Evolutionary conservation across 2,888 invertebrate genomes (phyloP), one percentile per base, ranked within the genome.

Genomic region (Acleris literana): DNA sequence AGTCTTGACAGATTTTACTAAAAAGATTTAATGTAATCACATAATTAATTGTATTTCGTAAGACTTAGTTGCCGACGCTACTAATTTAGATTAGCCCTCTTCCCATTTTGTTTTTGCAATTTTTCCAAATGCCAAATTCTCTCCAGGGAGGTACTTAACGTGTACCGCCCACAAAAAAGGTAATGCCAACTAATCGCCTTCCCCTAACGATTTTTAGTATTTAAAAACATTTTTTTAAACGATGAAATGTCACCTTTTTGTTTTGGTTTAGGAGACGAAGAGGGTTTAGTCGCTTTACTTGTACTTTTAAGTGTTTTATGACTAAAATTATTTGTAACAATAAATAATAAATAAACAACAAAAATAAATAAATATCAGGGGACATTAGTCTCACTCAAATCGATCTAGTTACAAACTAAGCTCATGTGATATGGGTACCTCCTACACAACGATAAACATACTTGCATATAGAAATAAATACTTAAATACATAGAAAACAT

Each of bases 21-120:
- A n/a, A n/a, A n/a, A n/a, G n/a, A n/a, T 25, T 25, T 6, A n/a
- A 48, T 48, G 18, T 4, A 18, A 48, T 18, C 7, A 25, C 7
- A 25, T 29, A 29, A 29, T 7, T 29, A 33, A 9, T 6, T 33
- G n/a, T 6, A 25, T 25, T 22, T 48, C 17, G 2, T 9, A 6
- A 2, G 18, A 20, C 62, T 68, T 20, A 68, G 11, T 55, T 76
- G 72, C 74, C 52, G 11, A 69, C 78, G 63, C 33, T 78, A 77
- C 79, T 66, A 69, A 73, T 73, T 80, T 79, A 75, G 73, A 72
- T 69, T 64, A 63, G 64, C 64, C 56, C 55, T 68, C 61, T 49
- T 55, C 64, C 53, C 64, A 68, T 68, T 64, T 60, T 59, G 58
- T 59, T 51, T 55, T 51, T 54, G 58, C 58, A 58, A 54, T 63